Evolutionary conservation across 2,113 vertebrate species (phyloP), one percentile per base, ranked within the genome.

Genomic region (Salvelinus sp.): DNA sequence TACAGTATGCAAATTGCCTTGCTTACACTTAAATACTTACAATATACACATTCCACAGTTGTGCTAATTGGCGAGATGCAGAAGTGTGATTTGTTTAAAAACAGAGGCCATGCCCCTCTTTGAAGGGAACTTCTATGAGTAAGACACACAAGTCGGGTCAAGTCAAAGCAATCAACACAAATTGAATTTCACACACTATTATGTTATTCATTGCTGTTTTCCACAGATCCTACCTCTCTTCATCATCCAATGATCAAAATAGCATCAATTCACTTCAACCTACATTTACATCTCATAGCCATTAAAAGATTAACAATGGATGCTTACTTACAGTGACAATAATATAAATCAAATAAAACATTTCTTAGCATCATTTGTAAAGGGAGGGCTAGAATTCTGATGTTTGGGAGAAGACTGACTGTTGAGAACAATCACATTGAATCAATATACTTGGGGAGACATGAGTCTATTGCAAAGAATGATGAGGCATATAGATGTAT

Each of bases 401-500:
- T 54, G 67, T 77, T 58, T 79, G 44, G 23, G 77, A 72, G 50
- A 74, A 30, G 30, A 74, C 60, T 67, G 25, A 44, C 33, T 65
- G 67, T 27, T 28, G 58, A 75, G 79, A 74, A 77, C 79, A 81
- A 85, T 71, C 72, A 60, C 58, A 54, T 77, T 76, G 63, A 85
- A 82, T 86, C 82, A 81, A 85, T 79, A 72, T 54, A 72, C 71
- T 79, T 54, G 69, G 25, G 69, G 62, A 60, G 66, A 79, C 69
- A 4, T 50, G 48, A 82, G 23, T 69, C 64, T 78, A 80, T 79
- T 75, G 16, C 79, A 10, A 68, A 72, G 77, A 81, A 85, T 81
- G 82, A 82, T 84, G 85, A 74, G 38, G 38, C 72, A 63, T 76
- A 75, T 79, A 72, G 70, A 76, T 74, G 69, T 62, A 70, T 47